phyloP scores from a whole-genome alignment of 2,113 vertebrate species.

The Alouatta palliata region DNA sequence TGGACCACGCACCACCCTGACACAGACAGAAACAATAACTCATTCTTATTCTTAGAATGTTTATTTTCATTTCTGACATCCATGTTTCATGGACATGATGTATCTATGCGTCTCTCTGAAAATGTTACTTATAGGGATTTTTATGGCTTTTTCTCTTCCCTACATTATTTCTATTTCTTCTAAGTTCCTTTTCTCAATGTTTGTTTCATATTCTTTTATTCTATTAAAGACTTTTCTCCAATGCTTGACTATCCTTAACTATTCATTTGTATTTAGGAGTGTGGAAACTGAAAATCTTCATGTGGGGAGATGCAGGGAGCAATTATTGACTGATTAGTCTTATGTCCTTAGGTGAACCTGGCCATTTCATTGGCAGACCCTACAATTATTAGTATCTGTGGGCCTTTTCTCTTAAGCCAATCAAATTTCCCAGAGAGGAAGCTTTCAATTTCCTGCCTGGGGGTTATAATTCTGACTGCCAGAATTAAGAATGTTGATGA shows the following conservation, averaged over 20 bases:
- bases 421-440: neutral
- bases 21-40: neutral
- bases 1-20: neutral
- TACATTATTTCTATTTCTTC: conserved; percentile 25
- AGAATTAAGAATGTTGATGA: neutral
- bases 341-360: neutral
- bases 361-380: neutral
- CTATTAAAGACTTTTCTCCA: neutral
- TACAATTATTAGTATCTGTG: neutral
- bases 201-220: neutral
- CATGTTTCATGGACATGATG: neutral
- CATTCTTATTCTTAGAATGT: conserved; percentile 11
- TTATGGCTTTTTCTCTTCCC: neutral
- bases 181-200: neutral
- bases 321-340: neutral
- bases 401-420: neutral
- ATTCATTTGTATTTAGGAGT: conserved; percentile 12
- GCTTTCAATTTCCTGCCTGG: neutral
- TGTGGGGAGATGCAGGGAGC: neutral
- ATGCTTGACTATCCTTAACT: neutral
- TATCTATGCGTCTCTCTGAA: neutral
- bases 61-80: neutral
- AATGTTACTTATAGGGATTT: neutral
- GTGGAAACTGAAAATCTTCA: neutral
- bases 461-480: neutral